phyloP scores from a whole-genome alignment of 2,888 invertebrate genomes.

The Andrena marginata region DNA sequence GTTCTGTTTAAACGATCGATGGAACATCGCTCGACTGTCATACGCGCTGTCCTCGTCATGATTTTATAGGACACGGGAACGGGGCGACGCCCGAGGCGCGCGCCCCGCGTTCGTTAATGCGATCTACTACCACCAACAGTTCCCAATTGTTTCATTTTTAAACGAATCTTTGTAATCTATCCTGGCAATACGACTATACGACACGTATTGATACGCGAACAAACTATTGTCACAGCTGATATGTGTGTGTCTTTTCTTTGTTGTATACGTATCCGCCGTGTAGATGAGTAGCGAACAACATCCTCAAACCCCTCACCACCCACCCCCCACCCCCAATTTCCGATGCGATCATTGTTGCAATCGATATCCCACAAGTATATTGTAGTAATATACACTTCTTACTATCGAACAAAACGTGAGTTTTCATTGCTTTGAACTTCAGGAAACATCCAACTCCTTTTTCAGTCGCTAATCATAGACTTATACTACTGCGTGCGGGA shows the following conservation, averaged over 20 bases:
- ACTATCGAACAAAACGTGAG: constrained; percentile 51
- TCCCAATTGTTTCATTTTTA: constrained; percentile 14
- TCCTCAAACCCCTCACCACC: constrained; percentile 9
- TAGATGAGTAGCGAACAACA: constrained; percentile 35
- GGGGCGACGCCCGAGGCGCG: background rate
- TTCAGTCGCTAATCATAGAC: background rate
- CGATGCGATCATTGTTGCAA: constrained; percentile 53
- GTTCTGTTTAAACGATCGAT: constrained; percentile 41
- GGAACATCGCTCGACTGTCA: constrained; percentile 52
- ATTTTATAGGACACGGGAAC: constrained; percentile 47
- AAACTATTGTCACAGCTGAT: constrained; percentile 53
- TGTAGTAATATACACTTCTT: constrained; percentile 67
- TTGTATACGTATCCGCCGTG: constrained; percentile 55
- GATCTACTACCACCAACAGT: constrained; percentile 24
- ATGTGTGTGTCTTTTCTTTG: constrained; percentile 59
- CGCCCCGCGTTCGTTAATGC: constrained; percentile 19
- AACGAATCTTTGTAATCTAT: constrained; percentile 44
- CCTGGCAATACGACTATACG: constrained; percentile 43
- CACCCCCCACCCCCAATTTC: constrained; percentile 17
- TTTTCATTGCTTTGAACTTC: constrained; percentile 43
- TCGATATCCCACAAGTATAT: constrained; percentile 52
- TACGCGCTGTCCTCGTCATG: constrained; percentile 38
- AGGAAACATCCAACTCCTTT: background rate
- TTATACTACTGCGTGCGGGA: background rate
- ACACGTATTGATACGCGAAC: constrained; percentile 53